Conservation (phyloP, 2,113 vertebrate species). For the Nycticorax nycticorax region DNA sequence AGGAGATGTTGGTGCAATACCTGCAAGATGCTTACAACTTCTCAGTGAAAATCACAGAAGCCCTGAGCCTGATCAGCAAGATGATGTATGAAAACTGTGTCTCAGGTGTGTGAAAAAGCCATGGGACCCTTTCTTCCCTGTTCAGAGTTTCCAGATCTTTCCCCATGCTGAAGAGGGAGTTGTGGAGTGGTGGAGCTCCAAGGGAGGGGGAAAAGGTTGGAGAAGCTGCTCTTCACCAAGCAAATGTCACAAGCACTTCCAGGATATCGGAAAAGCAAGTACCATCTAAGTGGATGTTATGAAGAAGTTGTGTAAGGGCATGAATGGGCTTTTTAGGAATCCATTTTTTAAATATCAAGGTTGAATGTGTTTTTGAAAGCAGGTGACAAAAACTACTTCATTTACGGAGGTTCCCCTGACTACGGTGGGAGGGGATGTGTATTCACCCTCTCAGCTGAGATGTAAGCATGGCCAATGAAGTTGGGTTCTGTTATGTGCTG, state of each 20-base stretch:
- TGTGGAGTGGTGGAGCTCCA: not conserved
- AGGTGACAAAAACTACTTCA: not conserved
- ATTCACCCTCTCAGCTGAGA: not conserved
- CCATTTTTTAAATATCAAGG: not conserved
- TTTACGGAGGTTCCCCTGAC: not conserved
- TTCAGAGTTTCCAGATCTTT: not conserved
- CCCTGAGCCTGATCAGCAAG: slow-evolving; percentile 84
- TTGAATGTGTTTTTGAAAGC: not conserved
- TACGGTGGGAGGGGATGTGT: not conserved
- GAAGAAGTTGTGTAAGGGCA: not conserved
- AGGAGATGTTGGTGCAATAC: slow-evolving; percentile 95
- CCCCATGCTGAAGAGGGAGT: not conserved
- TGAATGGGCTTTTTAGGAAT: not conserved
- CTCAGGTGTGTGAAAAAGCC: slow-evolving; percentile 77
- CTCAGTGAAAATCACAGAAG: slow-evolving; percentile 86
- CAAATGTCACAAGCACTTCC: not conserved
- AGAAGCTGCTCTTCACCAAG: not conserved
- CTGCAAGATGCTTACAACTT: slow-evolving; percentile 90
- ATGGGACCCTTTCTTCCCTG: not conserved
- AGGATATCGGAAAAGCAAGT: not conserved
- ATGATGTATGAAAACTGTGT: slow-evolving; percentile 91
- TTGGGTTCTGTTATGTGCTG: not conserved
- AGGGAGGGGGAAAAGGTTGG: not conserved
- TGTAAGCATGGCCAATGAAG: not conserved
- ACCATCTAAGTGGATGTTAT: not conserved